phyloP scores from a whole-genome alignment of 2,113 vertebrate genomes.

The Genyomyrus donnyi region DNA sequence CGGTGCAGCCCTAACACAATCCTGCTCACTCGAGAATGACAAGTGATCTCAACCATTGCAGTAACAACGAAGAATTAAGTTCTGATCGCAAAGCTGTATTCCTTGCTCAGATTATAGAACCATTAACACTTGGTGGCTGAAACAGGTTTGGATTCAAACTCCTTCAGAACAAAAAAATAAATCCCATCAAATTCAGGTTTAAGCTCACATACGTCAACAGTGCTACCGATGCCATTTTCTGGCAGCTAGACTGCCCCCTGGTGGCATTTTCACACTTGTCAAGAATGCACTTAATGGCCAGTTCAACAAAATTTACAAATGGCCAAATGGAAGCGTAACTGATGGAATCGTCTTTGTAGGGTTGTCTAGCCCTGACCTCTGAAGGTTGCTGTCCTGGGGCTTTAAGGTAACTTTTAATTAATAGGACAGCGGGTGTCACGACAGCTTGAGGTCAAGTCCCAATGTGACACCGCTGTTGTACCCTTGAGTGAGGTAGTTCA shows the following conservation, averaged over 20 bases:
- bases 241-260: conserved; percentile 61
- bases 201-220: conserved; percentile 54
- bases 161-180: conserved; percentile 34
- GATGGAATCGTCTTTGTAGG: neutral
- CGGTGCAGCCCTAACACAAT: neutral
- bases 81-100: neutral
- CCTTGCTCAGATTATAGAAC: neutral
- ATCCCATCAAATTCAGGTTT: conserved; percentile 56
- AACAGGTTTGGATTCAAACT: conserved; percentile 9
- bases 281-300: conserved; percentile 59
- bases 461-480: neutral
- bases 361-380: neutral
- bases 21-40: neutral
- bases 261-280: conserved; percentile 67
- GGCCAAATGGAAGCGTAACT: neutral
- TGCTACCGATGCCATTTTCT: conserved; percentile 61
- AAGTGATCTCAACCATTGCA: neutral
- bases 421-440: neutral
- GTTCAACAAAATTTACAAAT: neutral
- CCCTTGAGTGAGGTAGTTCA: neutral
- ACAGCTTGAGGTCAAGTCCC: neutral
- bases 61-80: neutral
- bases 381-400: neutral
- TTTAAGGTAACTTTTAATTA: conserved; percentile 13
- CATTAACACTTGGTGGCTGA: neutral